Evolutionary conservation across 2,113 vertebrate species (phyloP).

Genomic region (Zosterops japonicus): DNA sequence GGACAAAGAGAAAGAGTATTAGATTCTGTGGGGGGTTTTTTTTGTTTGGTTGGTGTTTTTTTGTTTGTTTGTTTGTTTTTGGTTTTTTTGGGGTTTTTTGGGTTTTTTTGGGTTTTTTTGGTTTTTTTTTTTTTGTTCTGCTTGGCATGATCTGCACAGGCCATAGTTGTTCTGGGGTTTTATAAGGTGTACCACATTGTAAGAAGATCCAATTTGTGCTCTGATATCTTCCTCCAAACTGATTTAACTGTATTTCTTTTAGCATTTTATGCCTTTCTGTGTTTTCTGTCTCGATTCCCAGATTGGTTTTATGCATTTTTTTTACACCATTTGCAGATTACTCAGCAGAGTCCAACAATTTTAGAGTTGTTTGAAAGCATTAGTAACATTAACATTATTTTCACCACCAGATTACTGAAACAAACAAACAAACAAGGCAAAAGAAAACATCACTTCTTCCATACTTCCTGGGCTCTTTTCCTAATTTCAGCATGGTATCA

Average conservation of each 20-base stretch:
- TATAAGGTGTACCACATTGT: background rate
- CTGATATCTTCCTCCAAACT: background rate
- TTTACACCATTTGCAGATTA: background rate
- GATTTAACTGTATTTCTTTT: background rate
- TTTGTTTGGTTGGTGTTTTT: background rate
- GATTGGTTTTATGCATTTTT: background rate
- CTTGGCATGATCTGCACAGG: background rate
- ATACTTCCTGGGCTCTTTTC: background rate
- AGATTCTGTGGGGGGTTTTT: background rate
- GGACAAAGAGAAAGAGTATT: background rate
- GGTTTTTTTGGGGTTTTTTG: background rate
- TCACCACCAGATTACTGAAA: background rate
- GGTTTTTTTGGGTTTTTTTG: no score
- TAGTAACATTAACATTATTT: background rate
- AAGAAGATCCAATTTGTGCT: background rate
- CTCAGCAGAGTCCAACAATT: background rate
- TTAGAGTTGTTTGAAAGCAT: background rate
- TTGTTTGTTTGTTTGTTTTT: no score
- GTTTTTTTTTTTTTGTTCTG: background rate
- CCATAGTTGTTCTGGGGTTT: background rate
- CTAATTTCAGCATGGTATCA: background rate
- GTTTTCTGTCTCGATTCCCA: background rate
- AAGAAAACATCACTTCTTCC: background rate
- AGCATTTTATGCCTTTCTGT: background rate
- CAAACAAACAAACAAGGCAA: background rate